These are phyloP conservation scores for Agelaius tricolor DNA, from an alignment of 2,113 vertebrate species.

Conservation along the genomic window DNA sequence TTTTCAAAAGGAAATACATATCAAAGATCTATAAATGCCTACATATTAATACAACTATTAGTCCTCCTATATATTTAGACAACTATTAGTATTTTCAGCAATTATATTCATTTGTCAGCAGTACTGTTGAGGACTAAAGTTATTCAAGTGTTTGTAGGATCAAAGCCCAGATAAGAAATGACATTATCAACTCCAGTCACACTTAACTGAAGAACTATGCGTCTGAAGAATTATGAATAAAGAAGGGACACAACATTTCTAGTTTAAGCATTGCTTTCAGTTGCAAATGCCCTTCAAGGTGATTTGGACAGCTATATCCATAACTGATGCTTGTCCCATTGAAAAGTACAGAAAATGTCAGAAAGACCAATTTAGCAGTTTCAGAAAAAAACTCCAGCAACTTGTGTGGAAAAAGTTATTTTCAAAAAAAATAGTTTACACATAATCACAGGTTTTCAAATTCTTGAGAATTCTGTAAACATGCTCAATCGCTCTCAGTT, in stretches of 20 bases:
- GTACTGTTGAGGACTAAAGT: not conserved
- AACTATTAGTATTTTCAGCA: not conserved
- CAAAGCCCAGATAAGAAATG: not conserved
- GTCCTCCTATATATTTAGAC: not conserved
- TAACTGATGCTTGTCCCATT: not conserved
- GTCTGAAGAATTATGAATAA: not conserved
- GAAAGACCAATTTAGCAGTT: not conserved
- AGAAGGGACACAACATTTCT: not conserved
- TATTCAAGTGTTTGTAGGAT: not conserved
- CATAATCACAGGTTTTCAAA: not conserved
- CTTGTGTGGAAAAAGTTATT: not conserved
- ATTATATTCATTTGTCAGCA: not conserved
- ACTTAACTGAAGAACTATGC: not conserved
- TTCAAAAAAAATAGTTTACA: not conserved
- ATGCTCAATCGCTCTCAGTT: not conserved
- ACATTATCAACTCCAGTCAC: not conserved
- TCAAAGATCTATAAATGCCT: not conserved
- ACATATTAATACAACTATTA: not conserved
- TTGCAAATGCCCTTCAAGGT: not conserved
- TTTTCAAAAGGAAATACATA: not conserved
- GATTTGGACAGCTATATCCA: not conserved
- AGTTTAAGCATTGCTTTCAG: not conserved
- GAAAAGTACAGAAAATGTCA: not conserved
- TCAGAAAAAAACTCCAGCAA: not conserved
- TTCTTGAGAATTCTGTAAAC: not conserved